Evolutionary conservation across 2,113 vertebrate species (phyloP), one percentile per base, ranked within the genome.

Genomic region (Cacatua alba): DNA sequence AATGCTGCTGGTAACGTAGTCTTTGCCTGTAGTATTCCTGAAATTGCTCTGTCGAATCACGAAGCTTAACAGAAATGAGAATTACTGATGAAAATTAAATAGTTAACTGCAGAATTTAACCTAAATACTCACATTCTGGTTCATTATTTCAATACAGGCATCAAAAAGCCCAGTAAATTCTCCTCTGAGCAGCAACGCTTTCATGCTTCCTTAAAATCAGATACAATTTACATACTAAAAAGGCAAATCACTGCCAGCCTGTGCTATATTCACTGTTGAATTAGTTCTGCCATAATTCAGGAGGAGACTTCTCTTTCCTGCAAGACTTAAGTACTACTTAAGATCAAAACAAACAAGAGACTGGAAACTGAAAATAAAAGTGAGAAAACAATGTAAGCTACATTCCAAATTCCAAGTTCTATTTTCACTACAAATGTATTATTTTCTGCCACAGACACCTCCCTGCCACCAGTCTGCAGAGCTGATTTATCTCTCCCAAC

Each of bases 21-120:
- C 99, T 98, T 95, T 99, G 99, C 37, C 99, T 98, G 82, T 99
- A 99, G 96, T 99, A 99, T 93, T 99, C 99, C 97, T 99, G 99
- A 94, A 99, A 98, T 78, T 99, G 99, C 77, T 99, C 99, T 51
- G 99, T 99, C 26, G 99, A 99, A 96, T 99, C 99, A 20, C 98
- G 98, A 88, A 99, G 98, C 99, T 99, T 68, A 68, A 97, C 95
- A 88, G 67, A 60, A 96, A 92, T 29, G 26, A 93, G n/a, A 88
- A 92, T 41, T 77, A 48, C 37, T 31, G 24, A 59, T 20, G 13
- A 74, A 82, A 71, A 62, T 68, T 6, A 39, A 59, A 64, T 28
- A 77, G 52, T 74, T 55, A 49, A 70, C 24, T 41, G 37, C 2
- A 3, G 48, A n/a, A 51, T 71, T 94, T 68, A 51, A 81, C 17